Evolutionary conservation across 1,140 invertebrate genomes (phyloP).

Genomic region (Pogonomyrmex barbatus): DNA sequence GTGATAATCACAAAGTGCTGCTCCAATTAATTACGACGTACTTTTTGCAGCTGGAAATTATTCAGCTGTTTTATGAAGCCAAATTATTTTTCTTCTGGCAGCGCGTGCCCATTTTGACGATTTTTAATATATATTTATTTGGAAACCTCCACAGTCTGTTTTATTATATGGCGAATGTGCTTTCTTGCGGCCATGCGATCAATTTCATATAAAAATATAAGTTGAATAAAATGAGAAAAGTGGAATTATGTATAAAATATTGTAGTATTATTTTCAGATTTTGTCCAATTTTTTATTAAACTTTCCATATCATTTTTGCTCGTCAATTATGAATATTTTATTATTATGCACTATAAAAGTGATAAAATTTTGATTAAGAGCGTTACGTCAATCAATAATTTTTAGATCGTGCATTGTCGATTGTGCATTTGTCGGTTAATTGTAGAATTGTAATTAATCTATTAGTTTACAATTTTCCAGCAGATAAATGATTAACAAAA

Average conservation of each 20-base stretch:
- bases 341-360: background rate
- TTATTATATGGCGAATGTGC: background rate
- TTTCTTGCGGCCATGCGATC: background rate
- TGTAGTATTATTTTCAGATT: background rate
- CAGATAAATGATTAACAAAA: slow-evolving; percentile 25
- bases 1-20: background rate
- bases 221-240: background rate
- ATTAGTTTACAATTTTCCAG: slow-evolving; percentile 13
- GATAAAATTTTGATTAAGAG: background rate
- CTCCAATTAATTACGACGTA: background rate
- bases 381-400: background rate
- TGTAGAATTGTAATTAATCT: background rate
- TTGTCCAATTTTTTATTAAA: background rate
- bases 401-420: slow-evolving; percentile 4
- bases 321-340: background rate
- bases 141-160: background rate
- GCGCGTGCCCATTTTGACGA: no score
- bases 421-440: slow-evolving; percentile 15
- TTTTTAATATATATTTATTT: no score
- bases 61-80: background rate
- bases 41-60: background rate
- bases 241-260: background rate
- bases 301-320: background rate
- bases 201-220: background rate
- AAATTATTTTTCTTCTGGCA: background rate